Percentiles rank a stretch among this genome's conserved stretches.
These are phyloP conservation scores for Perca flavescens DNA, from an alignment of 2,113 vertebrate genomes.

Conservation along the genomic window DNA sequence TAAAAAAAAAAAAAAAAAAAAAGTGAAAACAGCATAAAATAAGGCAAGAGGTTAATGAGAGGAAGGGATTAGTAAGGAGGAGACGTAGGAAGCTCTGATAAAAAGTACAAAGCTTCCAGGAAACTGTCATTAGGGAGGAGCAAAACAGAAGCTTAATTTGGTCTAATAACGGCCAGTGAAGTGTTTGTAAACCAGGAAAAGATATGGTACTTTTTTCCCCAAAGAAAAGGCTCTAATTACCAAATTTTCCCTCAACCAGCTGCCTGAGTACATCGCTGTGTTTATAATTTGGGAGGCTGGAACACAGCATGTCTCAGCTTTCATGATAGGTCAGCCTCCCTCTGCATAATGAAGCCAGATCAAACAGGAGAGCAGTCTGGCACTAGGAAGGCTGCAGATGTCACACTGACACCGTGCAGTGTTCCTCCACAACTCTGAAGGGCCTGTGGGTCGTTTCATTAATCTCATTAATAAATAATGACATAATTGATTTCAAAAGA, in stretches of 20 bases:
- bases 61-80: conserved; percentile 40
- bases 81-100: conserved; percentile 28
- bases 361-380: conserved; percentile 66
- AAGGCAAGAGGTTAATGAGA: conserved; percentile 40
- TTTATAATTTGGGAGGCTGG: conserved; percentile 56
- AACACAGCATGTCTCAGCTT: conserved; percentile 60
- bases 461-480: conserved; percentile 22
- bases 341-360: conserved; percentile 68
- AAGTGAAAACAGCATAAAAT: conserved; percentile 10
- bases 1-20: no score
- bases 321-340: conserved; percentile 59
- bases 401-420: conserved; percentile 37
- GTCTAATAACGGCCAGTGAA: conserved; percentile 30
- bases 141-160: conserved; percentile 29
- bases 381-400: conserved; percentile 63
- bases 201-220: conserved; percentile 38
- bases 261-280: conserved; percentile 44
- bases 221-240: conserved; percentile 50
- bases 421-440: conserved; percentile 25
- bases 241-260: conserved; percentile 45
- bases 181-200: conserved; percentile 52
- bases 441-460: conserved; percentile 17
- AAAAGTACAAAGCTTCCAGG: conserved; percentile 31
- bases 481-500: conserved; percentile 15
- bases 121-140: conserved; percentile 50